A percentile compares a stretch with the other conserved stretches of the same genome.
Conservation (phyloP, 2,888 invertebrate genomes). For the Drosophila prostipennis region DNA sequence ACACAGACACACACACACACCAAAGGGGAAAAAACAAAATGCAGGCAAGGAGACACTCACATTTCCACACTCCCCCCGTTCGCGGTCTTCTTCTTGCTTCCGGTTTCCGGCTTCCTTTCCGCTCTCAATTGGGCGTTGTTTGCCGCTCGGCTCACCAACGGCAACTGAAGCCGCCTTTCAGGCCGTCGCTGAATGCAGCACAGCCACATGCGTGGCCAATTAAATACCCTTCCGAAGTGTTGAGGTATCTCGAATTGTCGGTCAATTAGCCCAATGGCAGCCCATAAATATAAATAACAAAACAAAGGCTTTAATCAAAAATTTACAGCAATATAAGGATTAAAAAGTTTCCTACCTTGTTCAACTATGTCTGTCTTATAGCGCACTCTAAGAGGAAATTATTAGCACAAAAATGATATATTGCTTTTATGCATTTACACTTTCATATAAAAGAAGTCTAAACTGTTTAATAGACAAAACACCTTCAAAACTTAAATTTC, state of each 20-base stretch:
- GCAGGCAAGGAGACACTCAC: slow-evolving; percentile 52
- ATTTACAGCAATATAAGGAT: no score
- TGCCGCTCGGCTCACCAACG: slow-evolving; percentile 51
- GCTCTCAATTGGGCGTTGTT: slow-evolving; percentile 36
- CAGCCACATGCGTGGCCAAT: slow-evolving; percentile 38
- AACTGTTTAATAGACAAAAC: no score
- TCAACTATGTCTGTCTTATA: no score
- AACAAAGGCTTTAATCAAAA: no score
- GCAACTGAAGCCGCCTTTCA: slow-evolving; percentile 75
- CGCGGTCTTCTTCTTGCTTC: slow-evolving; percentile 33
- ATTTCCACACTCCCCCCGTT: slow-evolving; percentile 42
- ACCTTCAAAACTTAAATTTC: no score
- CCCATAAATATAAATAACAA: no score
- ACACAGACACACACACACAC: slow-evolving; percentile 23
- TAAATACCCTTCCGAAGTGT: slow-evolving; percentile 23
- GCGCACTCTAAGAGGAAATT: no score
- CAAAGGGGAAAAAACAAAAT: slow-evolving; percentile 12
- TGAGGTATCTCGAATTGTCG: not conserved
- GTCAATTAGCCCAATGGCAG: no score
- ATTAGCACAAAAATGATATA: no score
- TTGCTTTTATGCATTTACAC: no score
- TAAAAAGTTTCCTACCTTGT: not conserved
- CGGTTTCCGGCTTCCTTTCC: slow-evolving; percentile 32
- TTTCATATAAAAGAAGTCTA: no score
- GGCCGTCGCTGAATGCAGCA: slow-evolving; percentile 66